Evolutionary conservation across 2,797 vertebrate species (phyloP).

Genomic region (Carapus acus): DNA sequence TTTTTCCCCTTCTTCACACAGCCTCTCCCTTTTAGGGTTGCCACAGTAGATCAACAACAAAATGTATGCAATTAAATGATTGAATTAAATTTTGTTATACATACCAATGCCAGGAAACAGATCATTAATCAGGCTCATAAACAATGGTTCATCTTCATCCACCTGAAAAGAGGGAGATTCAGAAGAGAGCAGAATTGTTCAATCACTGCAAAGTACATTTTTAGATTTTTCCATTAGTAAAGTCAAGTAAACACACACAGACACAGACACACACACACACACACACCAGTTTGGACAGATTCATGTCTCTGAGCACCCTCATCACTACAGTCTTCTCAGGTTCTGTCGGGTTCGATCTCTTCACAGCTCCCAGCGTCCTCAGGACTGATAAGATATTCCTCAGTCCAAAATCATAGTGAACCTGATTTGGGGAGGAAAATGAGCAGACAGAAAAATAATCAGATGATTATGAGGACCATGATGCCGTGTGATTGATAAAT

Average conservation of each 20-base stretch:
- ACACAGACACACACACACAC: too few species aligned
- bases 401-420: slow-evolving; percentile 84
- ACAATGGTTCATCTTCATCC: slow-evolving; percentile 77
- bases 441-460: background rate
- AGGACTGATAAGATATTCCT: slow-evolving; percentile 84
- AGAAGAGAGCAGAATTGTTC: background rate
- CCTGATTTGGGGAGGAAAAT: slow-evolving; percentile 52
- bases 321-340: slow-evolving; percentile 80
- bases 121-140: slow-evolving; percentile 78
- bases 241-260: too few species aligned
- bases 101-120: slow-evolving; percentile 70
- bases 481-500: too few species aligned
- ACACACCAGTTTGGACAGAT: slow-evolving; percentile 81
- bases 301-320: slow-evolving; percentile 85
- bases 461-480: background rate
- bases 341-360: slow-evolving; percentile 77
- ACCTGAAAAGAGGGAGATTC: slow-evolving; percentile 55
- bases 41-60: too few species aligned
- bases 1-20: too few species aligned
- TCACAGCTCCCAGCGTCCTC: slow-evolving; percentile 79
- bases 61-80: too few species aligned
- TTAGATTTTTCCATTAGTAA: background rate
- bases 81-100: background rate
- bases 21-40: too few species aligned
- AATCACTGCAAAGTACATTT: too few species aligned